Conservation (phyloP, 2,888 invertebrate species). For the Mystacides longicornis region DNA sequence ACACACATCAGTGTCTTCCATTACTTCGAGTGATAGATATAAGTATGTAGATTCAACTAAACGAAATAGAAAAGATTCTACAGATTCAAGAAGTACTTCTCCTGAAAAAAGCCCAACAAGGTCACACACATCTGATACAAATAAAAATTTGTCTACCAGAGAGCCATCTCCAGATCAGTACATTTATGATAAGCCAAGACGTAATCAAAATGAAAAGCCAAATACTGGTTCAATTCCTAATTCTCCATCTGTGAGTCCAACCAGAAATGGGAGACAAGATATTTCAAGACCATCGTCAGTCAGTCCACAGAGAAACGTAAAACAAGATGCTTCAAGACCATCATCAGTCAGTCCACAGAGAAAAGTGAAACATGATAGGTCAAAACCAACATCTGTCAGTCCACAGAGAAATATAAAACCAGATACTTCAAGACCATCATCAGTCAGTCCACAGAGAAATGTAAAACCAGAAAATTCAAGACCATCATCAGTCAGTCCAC, state of each 20-base stretch:
- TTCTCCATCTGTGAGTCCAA: constrained; percentile 47
- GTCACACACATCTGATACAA: not conserved
- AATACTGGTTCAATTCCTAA: not conserved
- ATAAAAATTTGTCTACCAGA: not conserved
- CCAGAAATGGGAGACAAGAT: constrained; percentile 31
- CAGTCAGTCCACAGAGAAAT: constrained; percentile 25
- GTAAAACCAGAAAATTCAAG: not conserved
- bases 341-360: not conserved
- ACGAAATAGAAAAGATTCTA: constrained; percentile 14
- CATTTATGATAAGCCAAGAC: not conserved
- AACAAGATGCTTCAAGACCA: too few relatives aligned
- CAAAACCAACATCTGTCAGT: constrained; percentile 7
- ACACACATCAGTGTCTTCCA: not conserved
- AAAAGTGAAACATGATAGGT: constrained; percentile 25
- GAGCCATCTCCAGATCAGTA: not conserved
- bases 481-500: constrained; percentile 8
- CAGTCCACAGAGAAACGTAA: constrained; percentile 9
- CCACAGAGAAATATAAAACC: constrained; percentile 6
- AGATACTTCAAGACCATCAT: too few relatives aligned
- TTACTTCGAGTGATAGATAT: not conserved
- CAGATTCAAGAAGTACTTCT: constrained; percentile 10
- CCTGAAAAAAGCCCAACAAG: constrained; percentile 2
- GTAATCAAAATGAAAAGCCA: not conserved
- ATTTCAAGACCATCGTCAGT: not conserved
- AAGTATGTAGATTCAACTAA: constrained; percentile 3